These are phyloP conservation scores for Coecobrya sp. DNA, from an alignment of 2,888 invertebrate genomes.

Conservation along the genomic window DNA sequence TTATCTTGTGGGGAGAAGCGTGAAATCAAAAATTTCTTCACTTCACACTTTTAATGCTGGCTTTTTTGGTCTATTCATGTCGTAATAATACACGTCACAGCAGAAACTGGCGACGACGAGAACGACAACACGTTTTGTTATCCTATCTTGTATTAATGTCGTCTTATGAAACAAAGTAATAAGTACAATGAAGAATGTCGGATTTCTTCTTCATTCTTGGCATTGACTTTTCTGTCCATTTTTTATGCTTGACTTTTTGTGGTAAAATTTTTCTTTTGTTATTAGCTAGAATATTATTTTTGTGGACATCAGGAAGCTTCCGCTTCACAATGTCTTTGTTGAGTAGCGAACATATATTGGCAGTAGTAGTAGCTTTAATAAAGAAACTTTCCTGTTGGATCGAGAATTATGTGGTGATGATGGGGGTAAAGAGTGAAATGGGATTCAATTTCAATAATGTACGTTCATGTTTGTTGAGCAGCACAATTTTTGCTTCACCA, in stretches of 20 bases:
- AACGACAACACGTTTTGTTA: neutral
- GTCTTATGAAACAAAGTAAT: conserved; percentile 47
- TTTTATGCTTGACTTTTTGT: conserved; percentile 58
- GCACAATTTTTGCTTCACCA: neutral
- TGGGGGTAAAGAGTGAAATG: too few species aligned
- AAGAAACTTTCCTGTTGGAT: neutral
- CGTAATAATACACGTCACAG: conserved; percentile 57
- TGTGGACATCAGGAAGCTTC: conserved; percentile 60
- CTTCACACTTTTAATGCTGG: conserved; percentile 79
- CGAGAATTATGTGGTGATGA: too few species aligned
- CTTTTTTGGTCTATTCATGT: conserved; percentile 50
- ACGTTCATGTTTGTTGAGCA: too few species aligned
- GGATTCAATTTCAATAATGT: neutral
- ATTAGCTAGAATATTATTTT: conserved; percentile 26
- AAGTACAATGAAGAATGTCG: conserved; percentile 16
- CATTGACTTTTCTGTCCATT: conserved; percentile 44
- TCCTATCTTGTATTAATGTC: neutral
- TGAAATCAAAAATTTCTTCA: conserved; percentile 86
- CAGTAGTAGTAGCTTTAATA: neutral
- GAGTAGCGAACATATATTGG: neutral
- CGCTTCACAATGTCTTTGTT: conserved; percentile 14
- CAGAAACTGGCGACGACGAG: conserved; percentile 21
- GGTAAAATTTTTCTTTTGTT: conserved; percentile 46
- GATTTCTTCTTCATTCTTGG: conserved; percentile 55
- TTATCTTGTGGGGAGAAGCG: conserved; percentile 83